These are phyloP conservation scores for Gasterosteus nipponicus DNA, from an alignment of 2,113 vertebrate species.

Conservation along the genomic window DNA sequence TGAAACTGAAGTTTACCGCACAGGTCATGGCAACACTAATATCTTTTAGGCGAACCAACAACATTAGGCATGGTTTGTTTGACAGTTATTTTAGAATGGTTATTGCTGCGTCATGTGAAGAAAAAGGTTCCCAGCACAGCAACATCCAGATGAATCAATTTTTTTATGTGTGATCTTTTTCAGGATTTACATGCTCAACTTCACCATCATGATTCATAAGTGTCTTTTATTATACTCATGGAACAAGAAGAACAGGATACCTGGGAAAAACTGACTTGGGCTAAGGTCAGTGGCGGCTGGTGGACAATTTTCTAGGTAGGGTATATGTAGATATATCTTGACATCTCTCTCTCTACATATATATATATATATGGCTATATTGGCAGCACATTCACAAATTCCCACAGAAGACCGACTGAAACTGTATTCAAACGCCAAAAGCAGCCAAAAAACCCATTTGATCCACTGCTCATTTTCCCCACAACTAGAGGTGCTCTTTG, in stretches of 20 bases:
- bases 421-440: slow-evolving; percentile 82
- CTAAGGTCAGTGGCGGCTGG: too few relatives aligned
- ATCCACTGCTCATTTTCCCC: slow-evolving; percentile 69
- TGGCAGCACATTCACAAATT: slow-evolving; percentile 77
- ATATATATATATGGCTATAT: slow-evolving; percentile 27
- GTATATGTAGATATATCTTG: too few relatives aligned
- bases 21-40: slow-evolving; percentile 47
- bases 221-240: neutral
- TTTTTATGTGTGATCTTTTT: neutral
- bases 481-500: slow-evolving; percentile 81
- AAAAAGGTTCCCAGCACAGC: neutral
- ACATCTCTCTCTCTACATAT: too few relatives aligned
- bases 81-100: slow-evolving; percentile 43
- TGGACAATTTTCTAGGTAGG: too few relatives aligned
- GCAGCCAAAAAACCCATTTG: slow-evolving; percentile 72
- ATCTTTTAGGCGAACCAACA: slow-evolving; percentile 46
- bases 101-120: neutral
- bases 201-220: neutral
- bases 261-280: neutral
- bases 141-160: neutral
- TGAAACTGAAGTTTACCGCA: slow-evolving; percentile 44
- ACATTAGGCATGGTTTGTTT: slow-evolving; percentile 51
- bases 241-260: neutral
- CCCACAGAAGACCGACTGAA: slow-evolving; percentile 72
- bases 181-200: neutral